Evolutionary conservation across 2,888 invertebrate species (phyloP), one percentile per base, ranked within the genome.

Genomic region (Arenicola marina): DNA sequence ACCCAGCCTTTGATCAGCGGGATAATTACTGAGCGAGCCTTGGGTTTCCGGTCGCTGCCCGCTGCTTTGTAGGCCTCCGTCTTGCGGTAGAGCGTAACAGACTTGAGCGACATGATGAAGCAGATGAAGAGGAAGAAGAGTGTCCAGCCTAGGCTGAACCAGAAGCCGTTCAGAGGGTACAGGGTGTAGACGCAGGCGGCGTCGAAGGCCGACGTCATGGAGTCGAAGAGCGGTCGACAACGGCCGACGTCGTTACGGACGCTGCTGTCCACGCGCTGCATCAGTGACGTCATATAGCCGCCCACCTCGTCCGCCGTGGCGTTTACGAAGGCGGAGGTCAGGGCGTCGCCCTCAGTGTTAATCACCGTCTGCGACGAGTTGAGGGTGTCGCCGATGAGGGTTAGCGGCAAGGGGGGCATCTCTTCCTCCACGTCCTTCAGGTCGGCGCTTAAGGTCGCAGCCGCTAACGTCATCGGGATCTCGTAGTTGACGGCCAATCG

Each of bases 171-270:
- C n/a, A 64, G 4, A 21, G 62, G 60, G 34, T 56, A 63, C 54
- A 65, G 59, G 3, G 54, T 87, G 82, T 89, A 89, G 78, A 89
- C 89, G 83, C 95, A 96, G 62, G 89, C 87, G 58, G 91, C 87
- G 73, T 91, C 89, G 45, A 92, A 85, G 1, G 92, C 89, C 32
- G 90, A 87, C 81, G 93, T 91, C 82, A 90, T 89, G 1, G 91
- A 90, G 75, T 88, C 86, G 65, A 91, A 92, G 46, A 95, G 84
- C n/a, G 94, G 93, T 28, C 88, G 90, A 84, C 95, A 95, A 75
- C 61, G 61, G 3, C 73, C 78, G 21, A 74, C 61, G 15, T 73
- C 62, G 26, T 70, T 56, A 46, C 66, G 62, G 28, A 77, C 59
- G 44, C 18, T 46, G 4, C 18, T 4, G n/a, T 21, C 32, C 4